Evolutionary conservation across 2,888 invertebrate genomes (phyloP).

Genomic region (Mimumesa dahlbomi): DNA sequence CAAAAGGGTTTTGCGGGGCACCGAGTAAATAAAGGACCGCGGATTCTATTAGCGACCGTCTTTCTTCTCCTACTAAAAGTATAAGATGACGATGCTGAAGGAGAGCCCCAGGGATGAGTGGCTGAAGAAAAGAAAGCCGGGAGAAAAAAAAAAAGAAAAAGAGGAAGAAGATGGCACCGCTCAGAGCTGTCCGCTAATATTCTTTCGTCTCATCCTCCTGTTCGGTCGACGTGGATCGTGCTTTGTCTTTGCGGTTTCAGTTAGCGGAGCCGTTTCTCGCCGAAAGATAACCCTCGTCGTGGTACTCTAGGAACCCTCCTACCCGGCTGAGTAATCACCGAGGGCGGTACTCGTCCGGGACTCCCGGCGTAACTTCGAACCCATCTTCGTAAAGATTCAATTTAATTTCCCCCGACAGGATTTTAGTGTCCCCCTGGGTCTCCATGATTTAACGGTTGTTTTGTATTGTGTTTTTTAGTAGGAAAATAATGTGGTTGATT

Average conservation of each 20-base stretch:
- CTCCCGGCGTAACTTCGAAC: neutral
- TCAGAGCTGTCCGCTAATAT: slow-evolving; percentile 66
- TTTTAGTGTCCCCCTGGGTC: too few species aligned
- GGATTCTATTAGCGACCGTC: slow-evolving; percentile 73
- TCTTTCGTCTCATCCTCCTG: slow-evolving; percentile 56
- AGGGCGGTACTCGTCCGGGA: slow-evolving; percentile 5
- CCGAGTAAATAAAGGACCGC: slow-evolving; percentile 71
- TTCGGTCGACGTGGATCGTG: slow-evolving; percentile 50
- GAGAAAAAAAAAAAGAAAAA: slow-evolving; percentile 30
- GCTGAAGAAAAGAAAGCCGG: slow-evolving; percentile 13
- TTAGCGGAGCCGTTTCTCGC: slow-evolving; percentile 40
- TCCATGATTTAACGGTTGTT: too few species aligned
- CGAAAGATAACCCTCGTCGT: slow-evolving; percentile 44
- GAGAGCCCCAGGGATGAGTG: slow-evolving; percentile 20
- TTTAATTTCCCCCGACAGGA: too few species aligned
- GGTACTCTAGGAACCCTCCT: slow-evolving; percentile 22
- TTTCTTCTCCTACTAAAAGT: slow-evolving; percentile 45
- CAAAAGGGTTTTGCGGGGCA: slow-evolving; percentile 63
- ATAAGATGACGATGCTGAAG: slow-evolving; percentile 37
- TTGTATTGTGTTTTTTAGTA: too few species aligned
- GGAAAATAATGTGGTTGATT: too few species aligned
- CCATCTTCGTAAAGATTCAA: neutral
- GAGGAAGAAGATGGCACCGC: slow-evolving; percentile 55
- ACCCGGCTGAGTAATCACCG: slow-evolving; percentile 23
- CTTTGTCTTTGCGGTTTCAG: slow-evolving; percentile 73